Evolutionary conservation across 1,140 invertebrate species (phyloP), one percentile per base, ranked within the genome.

Genomic region (Phortica variegata): DNA sequence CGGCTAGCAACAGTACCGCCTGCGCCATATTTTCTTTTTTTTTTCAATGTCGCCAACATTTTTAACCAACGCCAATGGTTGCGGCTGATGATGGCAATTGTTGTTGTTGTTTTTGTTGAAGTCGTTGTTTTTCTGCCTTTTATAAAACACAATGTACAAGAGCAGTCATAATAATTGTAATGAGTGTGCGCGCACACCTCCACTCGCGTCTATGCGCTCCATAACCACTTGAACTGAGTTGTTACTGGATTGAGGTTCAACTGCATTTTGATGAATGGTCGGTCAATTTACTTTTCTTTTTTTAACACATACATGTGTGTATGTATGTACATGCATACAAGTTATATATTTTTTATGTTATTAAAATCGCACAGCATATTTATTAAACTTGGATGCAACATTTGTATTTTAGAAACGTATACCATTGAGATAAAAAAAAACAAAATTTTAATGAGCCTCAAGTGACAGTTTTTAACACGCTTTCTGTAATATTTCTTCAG

Each of bases 21-120:
- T n/a, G n/a, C n/a, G n/a, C n/a, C n/a, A n/a, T n/a, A 18, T 20
- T 47, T 38, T 44, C 49, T 49, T 34, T 49, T 9, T 17, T 12
- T 15, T 65, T 57, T 60, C 57, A 60, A 54, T 58, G 58, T 63
- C 61, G 60, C 41, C 56, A 43, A 44, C 31, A 47, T 33, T 47
- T 36, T 29, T 10, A 26, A 26, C 23, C 23, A 26, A 26, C 23
- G 23, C 23, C 10, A n/a, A n/a, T n/a, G n/a, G n/a, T n/a, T n/a
- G n/a, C n/a, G n/a, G n/a, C n/a, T n/a, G n/a, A n/a, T n/a, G n/a
- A n/a, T 26, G 23, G 23, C 23, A 5, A 26, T 26, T 26, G 23
- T 26, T 26, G 23, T 10, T 46, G 16, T 15, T 32, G 31, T 10
- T 26, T 17, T 26, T 19, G 18, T 20, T 26, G 20, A 16, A 2